Evolutionary conservation across 2,797 vertebrate species (phyloP).

Genomic region (Pseudomugil tenellus): DNA sequence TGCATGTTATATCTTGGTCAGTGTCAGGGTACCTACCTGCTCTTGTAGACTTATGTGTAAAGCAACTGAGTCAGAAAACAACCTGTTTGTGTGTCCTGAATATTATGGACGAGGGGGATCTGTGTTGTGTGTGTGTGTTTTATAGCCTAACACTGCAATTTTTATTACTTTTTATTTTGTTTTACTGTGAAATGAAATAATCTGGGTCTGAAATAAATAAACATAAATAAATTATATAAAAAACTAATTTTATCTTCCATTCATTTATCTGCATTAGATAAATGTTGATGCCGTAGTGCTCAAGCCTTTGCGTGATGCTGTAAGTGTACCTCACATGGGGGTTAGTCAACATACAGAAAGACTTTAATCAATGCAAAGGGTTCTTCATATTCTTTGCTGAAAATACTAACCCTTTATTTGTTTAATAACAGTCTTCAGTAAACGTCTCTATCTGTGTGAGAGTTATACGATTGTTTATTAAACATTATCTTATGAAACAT

Average conservation of each 20-base stretch:
- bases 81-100: no score
- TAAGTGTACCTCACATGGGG: neutral
- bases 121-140: no score
- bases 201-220: no score
- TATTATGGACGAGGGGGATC: no score
- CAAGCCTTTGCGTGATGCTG: neutral
- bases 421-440: constrained; percentile 46
- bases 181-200: no score
- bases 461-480: constrained; percentile 12
- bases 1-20: no score
- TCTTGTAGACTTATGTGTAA: no score
- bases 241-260: neutral
- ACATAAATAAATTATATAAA: no score
- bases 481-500: constrained; percentile 29
- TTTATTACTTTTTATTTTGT: no score
- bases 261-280: neutral
- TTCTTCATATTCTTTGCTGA: constrained; percentile 26
- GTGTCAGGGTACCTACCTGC: no score
- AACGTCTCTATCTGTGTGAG: constrained; percentile 30
- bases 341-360: neutral
- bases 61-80: no score
- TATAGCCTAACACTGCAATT: no score
- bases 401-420: constrained; percentile 43
- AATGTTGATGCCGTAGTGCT: neutral
- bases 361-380: neutral